Base-by-base conservation (phyloP, 2,113 vertebrate genomes). In the Hoplias malabaricus region DNA sequence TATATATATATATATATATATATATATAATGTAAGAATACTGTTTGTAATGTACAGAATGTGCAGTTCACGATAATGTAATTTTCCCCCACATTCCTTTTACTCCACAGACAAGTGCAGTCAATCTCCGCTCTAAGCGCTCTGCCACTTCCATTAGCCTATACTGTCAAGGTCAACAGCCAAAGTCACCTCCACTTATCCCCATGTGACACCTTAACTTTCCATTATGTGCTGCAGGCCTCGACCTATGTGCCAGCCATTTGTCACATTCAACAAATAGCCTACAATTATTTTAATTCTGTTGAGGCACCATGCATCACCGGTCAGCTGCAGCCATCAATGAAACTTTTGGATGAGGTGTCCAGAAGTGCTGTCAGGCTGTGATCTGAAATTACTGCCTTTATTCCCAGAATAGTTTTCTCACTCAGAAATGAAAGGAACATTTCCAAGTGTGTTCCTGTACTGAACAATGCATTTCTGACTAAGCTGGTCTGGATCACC, bases 261-360 rank as follows among this genome's bases (percentile, higher is more conserved):
- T 87, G 78, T 87, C 86, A 86, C 79, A 23, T 87, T 82, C 74
- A 81, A 42, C 82, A 80, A 84, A 80, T 82, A 85, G 85, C 80
- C 79, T 72, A 81, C 75, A 75, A 84, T 78, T 80, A 81, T 76
- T 84, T 82, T 66, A 85, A 87, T 34, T 87, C 86, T 82, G 68
- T 81, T 70, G 84, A 79, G 80, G 68, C 69, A 34, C 21, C 50
- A 61, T 84, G 61, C 82, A 85, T 86, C 79, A 79, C 61, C 53
- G 59, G 67, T 6, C 27, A 83, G 75, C 65, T 72, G 48, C 36
- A 69, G 59, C 62, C 69, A 21, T 57, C 80, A 74, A 53, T 61
- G 70, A 53, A 80, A 66, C 78, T 76, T 67, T 79, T 34, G 81
- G 56, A 34, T 84, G 66, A 73, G 48, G 61, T 50, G 61, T 57